Conservation (phyloP, 2,113 vertebrate species). For the Globicephala melas region DNA sequence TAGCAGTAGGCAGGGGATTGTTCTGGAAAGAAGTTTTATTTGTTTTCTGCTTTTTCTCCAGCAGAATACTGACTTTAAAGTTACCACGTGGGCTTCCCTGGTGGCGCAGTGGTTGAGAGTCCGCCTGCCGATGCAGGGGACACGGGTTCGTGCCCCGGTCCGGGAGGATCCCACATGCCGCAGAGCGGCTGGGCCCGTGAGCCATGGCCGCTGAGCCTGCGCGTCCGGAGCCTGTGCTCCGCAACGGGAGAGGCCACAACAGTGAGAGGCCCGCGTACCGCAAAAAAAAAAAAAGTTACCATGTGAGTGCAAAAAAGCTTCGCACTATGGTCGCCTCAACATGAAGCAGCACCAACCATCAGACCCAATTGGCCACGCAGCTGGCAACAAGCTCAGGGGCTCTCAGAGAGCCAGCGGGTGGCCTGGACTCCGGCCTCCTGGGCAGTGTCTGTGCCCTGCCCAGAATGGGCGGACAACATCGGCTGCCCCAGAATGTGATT, state of each 20-base stretch:
- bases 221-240: too few species aligned
- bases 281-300: neutral
- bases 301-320: neutral
- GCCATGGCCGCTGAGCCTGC: too few species aligned
- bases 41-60: neutral
- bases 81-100: neutral
- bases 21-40: neutral
- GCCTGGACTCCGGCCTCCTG: neutral
- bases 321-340: neutral
- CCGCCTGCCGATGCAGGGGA: too few species aligned
- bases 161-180: too few species aligned
- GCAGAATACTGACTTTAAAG: slow-evolving; percentile 11
- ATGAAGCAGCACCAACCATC: neutral
- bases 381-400: neutral
- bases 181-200: too few species aligned
- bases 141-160: too few species aligned
- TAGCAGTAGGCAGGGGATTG: neutral
- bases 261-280: too few species aligned
- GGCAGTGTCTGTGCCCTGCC: neutral
- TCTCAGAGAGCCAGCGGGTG: neutral
- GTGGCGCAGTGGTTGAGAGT: too few species aligned
- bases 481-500: neutral
- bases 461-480: neutral
- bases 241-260: too few species aligned
- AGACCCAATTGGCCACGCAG: neutral